Base-by-base conservation (phyloP, 2,797 vertebrate species). In the Tinamus major region DNA sequence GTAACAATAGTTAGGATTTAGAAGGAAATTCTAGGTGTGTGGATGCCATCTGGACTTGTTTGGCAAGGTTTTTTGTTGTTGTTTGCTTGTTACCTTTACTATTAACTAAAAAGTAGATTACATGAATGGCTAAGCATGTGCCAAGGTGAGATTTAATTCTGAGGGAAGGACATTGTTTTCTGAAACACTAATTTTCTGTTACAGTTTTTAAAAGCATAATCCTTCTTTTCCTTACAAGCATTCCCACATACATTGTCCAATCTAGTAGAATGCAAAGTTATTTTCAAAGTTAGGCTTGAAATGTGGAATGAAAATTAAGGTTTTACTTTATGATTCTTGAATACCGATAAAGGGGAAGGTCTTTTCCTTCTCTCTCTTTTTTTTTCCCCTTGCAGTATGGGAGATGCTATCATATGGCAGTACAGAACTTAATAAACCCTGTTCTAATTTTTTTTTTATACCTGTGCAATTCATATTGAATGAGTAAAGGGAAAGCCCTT, bases 381-480 rank as follows among this genome's bases (percentile, higher is more conserved):
- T 93, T 76, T 78, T 89, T 69, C 8, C 27, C 8, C 6, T 83
- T 91, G 39, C 35, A 85, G 2, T 83, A 56, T 1, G 3, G 8
- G 21, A 89, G 85, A 46, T 78, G 41, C 79, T 89, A 39, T 65
- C 62, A 72, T 78, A 59, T 85, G 37, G 19, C 23, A 87, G 44
- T 93, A 44, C 44, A 87, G 67, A 76, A 78, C 31, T 58, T 91
- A 58, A 35, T 35, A 35, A 35, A 35, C 35, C 35, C 35, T 35
- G 35, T 35, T n/a, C n/a, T n/a, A n/a, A n/a, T n/a, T n/a, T n/a
- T 35, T 35, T 35, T 35, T 35, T 35, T 35, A 35, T 35, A 35
- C 35, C 95, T 93, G 77, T 69, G 64, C 94, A 65, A 81, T 87
- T 79, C 29, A 49, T 79, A 68, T 94, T 85, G 87, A 17, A 67